Evolutionary conservation across 1,140 invertebrate species (phyloP).

Genomic region (Dreissena rostriformis): DNA sequence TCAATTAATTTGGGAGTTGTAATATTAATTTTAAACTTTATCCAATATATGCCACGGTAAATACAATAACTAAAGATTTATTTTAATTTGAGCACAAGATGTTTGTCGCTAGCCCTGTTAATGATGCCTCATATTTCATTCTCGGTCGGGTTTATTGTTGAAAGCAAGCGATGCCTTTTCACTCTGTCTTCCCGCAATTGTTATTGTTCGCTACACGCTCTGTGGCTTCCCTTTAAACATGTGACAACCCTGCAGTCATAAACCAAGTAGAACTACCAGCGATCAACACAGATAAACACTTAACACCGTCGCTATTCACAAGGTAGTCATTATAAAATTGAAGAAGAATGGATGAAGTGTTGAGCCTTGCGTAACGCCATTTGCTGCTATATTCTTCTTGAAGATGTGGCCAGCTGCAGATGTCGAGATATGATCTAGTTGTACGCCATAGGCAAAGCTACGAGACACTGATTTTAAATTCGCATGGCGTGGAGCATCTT

Average conservation of each 20-base stretch:
- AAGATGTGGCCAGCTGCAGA: constrained; percentile 33
- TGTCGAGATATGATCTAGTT: constrained; percentile 37
- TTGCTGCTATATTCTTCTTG: constrained; percentile 39
- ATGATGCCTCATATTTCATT: constrained; percentile 8
- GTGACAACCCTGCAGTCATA: constrained; percentile 44
- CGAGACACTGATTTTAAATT: constrained; percentile 29
- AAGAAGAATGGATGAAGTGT: constrained; percentile 35
- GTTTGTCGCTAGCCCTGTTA: not conserved
- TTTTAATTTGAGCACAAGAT: not conserved
- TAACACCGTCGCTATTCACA: constrained; percentile 40
- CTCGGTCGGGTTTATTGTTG: not conserved
- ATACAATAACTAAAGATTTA: not conserved
- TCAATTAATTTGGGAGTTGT: too few relatives aligned
- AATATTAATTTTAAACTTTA: too few relatives aligned
- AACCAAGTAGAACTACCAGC: constrained; percentile 36
- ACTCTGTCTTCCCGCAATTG: constrained; percentile 14
- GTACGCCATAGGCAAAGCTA: constrained; percentile 21
- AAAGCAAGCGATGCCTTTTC: not conserved
- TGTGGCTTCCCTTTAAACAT: not conserved
- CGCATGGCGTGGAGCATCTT: constrained; percentile 31
- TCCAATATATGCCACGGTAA: not conserved
- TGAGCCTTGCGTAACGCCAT: constrained; percentile 41
- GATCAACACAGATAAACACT: constrained; percentile 54
- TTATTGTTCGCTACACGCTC: constrained; percentile 31
- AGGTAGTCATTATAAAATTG: constrained; percentile 46